phyloP scores from a whole-genome alignment of 1,140 invertebrate species.

The Trypoxylus dichotomus region DNA sequence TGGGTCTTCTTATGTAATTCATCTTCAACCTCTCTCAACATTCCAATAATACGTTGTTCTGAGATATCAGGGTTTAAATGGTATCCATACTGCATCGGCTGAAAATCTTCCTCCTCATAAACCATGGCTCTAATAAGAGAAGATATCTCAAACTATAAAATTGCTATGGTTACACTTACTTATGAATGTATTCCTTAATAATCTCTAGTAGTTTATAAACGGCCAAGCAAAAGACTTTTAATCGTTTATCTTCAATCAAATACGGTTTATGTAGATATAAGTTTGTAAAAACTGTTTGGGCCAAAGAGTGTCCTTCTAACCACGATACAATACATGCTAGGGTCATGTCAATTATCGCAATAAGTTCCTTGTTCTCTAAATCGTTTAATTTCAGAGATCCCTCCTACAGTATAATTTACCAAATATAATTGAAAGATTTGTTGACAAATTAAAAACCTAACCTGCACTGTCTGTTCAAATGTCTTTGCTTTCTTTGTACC shows the following conservation, averaged over 20 bases:
- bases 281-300: slow-evolving; percentile 97
- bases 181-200: slow-evolving; percentile 86
- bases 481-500: slow-evolving; percentile 82
- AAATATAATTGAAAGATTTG: neutral
- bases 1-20: slow-evolving; percentile 76
- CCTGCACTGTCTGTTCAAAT: slow-evolving; percentile 83
- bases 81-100: slow-evolving; percentile 91
- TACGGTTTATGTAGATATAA: slow-evolving; percentile 92
- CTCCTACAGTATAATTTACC: slow-evolving; percentile 57
- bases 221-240: slow-evolving; percentile 85
- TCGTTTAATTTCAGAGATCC: slow-evolving; percentile 80
- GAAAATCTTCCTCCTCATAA: slow-evolving; percentile 95
- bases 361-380: slow-evolving; percentile 70
- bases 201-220: slow-evolving; percentile 90
- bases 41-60: slow-evolving; percentile 77
- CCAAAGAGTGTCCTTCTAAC: slow-evolving; percentile 93
- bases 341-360: slow-evolving; percentile 92
- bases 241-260: slow-evolving; percentile 77
- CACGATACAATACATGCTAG: slow-evolving; percentile 91
- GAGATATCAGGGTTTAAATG: slow-evolving; percentile 78
- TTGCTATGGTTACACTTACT: slow-evolving; percentile 57
- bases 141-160: slow-evolving; percentile 21
- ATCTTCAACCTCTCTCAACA: slow-evolving; percentile 91
- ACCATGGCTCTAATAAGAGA: slow-evolving; percentile 68
- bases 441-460: slow-evolving; percentile 45